Percentiles rank a stretch among this genome's conserved stretches.
phyloP scores from a whole-genome alignment of 1,140 invertebrate genomes.

The Agrypnia vestita region DNA sequence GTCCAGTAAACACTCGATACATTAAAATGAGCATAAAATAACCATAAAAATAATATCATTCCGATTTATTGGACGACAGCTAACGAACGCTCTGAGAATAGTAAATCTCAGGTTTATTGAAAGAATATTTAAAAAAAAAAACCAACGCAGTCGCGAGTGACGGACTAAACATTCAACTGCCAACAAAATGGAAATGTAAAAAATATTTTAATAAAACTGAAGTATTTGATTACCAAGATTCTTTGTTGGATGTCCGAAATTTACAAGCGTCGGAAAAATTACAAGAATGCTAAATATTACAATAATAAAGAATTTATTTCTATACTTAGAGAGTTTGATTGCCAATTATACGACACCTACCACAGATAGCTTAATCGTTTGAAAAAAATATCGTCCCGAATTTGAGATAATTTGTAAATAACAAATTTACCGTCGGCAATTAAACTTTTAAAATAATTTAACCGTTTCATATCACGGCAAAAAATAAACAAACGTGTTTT shows the following conservation, averaged over 20 bases:
- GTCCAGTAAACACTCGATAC: constrained; percentile 2
- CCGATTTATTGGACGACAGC: constrained; percentile 38
- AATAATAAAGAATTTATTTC: constrained; percentile 1
- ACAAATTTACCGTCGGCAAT: too few species aligned
- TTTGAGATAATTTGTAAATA: too few species aligned
- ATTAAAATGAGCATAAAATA: constrained; percentile 55
- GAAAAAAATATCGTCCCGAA: too few species aligned
- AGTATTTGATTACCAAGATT: not conserved
- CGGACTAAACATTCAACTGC: not conserved
- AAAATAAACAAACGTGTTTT: too few species aligned
- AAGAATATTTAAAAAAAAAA: constrained; percentile 5
- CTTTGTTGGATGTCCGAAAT: not conserved
- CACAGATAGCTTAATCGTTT: not conserved
- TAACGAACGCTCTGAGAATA: constrained; percentile 15
- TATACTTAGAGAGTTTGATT: not conserved
- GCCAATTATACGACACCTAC: constrained; percentile 1
- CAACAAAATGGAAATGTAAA: not conserved
- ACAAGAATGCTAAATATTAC: constrained; percentile 6
- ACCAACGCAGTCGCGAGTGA: not conserved
- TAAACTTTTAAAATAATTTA: too few species aligned
- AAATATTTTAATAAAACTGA: not conserved
- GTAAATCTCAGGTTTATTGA: constrained; percentile 17
- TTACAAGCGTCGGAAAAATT: not conserved
- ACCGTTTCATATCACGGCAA: too few species aligned
- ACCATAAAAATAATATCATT: constrained; percentile 55